Base-by-base conservation (phyloP, 92 coral and sea anemone species). In the Zoanthus solanderi region DNA sequence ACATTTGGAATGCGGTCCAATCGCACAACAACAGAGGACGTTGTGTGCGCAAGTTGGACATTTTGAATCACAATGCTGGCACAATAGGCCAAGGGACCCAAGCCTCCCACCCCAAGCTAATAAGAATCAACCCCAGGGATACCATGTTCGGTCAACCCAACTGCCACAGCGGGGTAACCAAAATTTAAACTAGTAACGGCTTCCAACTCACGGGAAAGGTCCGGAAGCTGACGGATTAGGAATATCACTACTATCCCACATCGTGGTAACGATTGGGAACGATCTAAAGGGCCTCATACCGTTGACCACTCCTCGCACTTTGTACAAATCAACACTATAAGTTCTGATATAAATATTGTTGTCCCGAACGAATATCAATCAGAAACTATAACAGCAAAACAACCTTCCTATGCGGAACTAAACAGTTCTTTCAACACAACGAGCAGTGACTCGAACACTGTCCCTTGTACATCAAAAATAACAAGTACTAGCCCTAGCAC, bases 11-110 rank as follows among this genome's bases (percentile, higher is more conserved):
- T 58, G 2, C 66, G 66, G 18, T 58, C 66, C 66, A 58, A 58
- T 58, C 66, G 66, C 66, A 58, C 66, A 58, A 58, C 66, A 58
- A 58, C 66, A 58, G 66, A n/a, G 66, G 66, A 58, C 66, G 66
- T 58, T 14, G 66, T 58, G 66, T 58, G 66, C 23, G 42, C 7
- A 58, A 58, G 66, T 58, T 58, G 66, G 66, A 53, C 60, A 53
- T 53, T 53, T 53, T 53, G 60, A 53, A 53, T 53, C 60, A 53
- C 60, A 53, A 53, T 53, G 60, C 60, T 53, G 60, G 60, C 60
- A 52, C 7, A 52, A 52, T 52, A 52, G 56, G 56, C 63, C 63
- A 57, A 57, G 63, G 17, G 63, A 57, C 63, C 63, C 0, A 1
- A 12, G 63, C 63, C 63, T 57, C 63, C 63, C 63, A 57, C 63